These are phyloP conservation scores for Tauraco erythrolophus DNA, from an alignment of 2,113 vertebrate species.

Conservation along the genomic window DNA sequence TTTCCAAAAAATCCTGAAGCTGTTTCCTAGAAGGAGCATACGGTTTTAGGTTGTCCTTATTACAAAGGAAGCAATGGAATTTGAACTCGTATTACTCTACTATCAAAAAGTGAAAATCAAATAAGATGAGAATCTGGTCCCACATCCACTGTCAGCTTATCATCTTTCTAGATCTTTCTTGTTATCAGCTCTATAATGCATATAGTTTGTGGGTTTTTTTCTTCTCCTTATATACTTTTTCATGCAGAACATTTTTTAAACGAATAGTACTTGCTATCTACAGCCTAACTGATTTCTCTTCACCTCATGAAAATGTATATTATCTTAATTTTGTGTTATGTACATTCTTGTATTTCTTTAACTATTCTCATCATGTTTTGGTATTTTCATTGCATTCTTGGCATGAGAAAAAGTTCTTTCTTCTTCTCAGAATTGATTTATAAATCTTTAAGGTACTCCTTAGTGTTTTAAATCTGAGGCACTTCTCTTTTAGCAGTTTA, in stretches of 20 bases:
- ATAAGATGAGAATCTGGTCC: not conserved
- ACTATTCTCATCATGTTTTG: not conserved
- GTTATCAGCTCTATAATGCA: not conserved
- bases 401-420: not conserved
- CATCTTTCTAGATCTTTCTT: not conserved
- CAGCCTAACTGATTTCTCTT: not conserved
- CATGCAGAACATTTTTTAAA: not conserved
- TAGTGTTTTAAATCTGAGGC: not conserved
- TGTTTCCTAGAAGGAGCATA: not conserved
- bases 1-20: not conserved
- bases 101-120: not conserved
- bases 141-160: not conserved
- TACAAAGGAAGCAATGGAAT: not conserved
- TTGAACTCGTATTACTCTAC: not conserved
- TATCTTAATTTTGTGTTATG: not conserved
- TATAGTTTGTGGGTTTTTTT: not conserved
- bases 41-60: not conserved
- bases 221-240: not conserved
- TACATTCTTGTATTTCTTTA: not conserved
- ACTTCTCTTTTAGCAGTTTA: not conserved
- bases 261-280: not conserved
- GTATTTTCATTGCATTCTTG: not conserved
- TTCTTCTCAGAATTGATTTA: not conserved
- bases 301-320: not conserved
- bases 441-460: not conserved